Evolutionary conservation across 2,797 vertebrate species (phyloP).

Genomic region (Oreochromis mossambicus): DNA sequence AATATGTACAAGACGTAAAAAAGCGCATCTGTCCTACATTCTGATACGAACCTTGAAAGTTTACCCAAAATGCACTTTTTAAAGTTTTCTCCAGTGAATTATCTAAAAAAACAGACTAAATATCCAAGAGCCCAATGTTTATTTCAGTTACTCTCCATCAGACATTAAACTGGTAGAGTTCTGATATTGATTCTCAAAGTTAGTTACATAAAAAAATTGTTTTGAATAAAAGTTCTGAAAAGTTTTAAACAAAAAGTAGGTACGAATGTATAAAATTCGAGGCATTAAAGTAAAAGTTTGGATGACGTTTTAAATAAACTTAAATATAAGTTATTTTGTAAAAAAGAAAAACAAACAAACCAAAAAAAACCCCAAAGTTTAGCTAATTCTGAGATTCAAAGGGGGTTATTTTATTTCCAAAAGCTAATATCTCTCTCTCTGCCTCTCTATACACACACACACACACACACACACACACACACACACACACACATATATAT

Average conservation of each 20-base stretch:
- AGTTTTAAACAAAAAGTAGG: not conserved
- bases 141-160: not conserved
- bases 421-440: not conserved
- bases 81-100: not conserved
- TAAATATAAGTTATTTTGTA: not conserved
- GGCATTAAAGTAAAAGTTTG: not conserved
- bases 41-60: not conserved
- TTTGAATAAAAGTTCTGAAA: not conserved
- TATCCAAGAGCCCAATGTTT: not conserved
- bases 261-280: not conserved
- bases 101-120: not conserved
- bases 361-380: not conserved
- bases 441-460: not conserved
- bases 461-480: not conserved
- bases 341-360: not conserved
- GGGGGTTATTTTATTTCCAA: not conserved
- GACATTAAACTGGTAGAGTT: not conserved
- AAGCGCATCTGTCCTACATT: not conserved
- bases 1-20: not conserved
- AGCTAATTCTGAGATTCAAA: not conserved
- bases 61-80: not conserved
- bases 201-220: not conserved
- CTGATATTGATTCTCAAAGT: not conserved
- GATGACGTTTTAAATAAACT: not conserved
- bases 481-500: accelerated